Conservation (phyloP, 2,113 vertebrate genomes). For the Malaclemys terrapin region DNA sequence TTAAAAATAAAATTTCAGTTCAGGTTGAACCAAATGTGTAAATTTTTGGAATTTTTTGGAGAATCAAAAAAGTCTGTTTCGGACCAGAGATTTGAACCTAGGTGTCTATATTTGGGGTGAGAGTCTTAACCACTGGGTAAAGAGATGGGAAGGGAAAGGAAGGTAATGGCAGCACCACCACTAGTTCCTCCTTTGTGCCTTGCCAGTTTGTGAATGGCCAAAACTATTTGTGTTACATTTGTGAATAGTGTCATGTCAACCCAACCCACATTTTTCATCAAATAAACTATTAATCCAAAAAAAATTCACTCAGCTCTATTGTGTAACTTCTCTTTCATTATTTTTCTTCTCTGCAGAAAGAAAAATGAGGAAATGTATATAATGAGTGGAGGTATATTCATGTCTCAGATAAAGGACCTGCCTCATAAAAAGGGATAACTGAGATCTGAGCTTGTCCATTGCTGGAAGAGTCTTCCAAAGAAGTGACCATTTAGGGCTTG, state of each 20-base stretch:
- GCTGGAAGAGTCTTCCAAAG: not conserved
- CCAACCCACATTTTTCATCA: not conserved
- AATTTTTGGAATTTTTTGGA: not conserved
- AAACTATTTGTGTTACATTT: not conserved
- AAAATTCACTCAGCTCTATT: not conserved
- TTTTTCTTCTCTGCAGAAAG: constrained; percentile 22
- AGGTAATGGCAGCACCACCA: no score
- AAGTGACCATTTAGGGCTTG: not conserved
- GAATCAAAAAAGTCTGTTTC: not conserved
- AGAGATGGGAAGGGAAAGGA: not conserved
- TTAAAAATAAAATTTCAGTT: not conserved
- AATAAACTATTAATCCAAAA: not conserved
- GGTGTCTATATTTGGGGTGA: not conserved
- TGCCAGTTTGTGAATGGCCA: not conserved
- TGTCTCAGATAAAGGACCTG: not conserved
- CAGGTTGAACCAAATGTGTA: not conserved
- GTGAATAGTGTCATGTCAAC: not conserved
- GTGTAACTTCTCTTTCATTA: not conserved
- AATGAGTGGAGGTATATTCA: not conserved
- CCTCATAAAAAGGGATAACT: not conserved
- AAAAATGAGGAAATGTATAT: not conserved
- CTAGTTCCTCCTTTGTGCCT: no score
- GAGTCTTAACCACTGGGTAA: not conserved
- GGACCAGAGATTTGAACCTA: not conserved
- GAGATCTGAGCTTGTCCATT: not conserved